A percentile compares a stretch with the other conserved stretches of the same genome.
Conservation (phyloP, 53 echinoderm and acorn worm species). For the Arbacia lixula region DNA sequence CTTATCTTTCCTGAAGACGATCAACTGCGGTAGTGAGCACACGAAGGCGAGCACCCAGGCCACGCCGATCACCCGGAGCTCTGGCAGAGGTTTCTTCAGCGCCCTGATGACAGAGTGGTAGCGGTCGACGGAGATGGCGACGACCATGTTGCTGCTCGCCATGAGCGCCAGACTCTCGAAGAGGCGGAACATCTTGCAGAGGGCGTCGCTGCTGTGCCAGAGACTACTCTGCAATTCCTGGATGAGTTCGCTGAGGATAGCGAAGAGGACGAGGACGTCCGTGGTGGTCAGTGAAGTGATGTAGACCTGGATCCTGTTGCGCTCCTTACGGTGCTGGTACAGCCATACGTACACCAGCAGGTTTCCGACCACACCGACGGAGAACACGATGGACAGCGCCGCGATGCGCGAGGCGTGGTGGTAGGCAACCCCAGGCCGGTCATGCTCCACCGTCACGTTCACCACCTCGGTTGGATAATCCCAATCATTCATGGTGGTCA, state of each 20-base stretch:
- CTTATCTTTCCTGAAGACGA: constrained; percentile 69
- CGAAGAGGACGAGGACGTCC: constrained; percentile 81
- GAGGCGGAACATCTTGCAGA: constrained; percentile 76
- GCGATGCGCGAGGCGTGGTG: constrained; percentile 58
- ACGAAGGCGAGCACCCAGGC: constrained; percentile 73
- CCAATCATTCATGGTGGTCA: constrained; percentile 20
- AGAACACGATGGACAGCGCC: constrained; percentile 72
- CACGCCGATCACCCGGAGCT: constrained; percentile 67
- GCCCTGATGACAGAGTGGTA: constrained; percentile 92
- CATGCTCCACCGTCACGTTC: not conserved
- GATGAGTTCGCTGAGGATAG: constrained; percentile 80
- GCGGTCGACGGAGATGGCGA: constrained; percentile 88
- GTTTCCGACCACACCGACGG: constrained; percentile 84
- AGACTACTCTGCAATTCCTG: constrained; percentile 61
- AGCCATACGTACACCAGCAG: constrained; percentile 78
- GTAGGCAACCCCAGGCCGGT: constrained; percentile 14
- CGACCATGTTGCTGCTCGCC: constrained; percentile 94
- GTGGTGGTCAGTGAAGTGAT: constrained; percentile 80
- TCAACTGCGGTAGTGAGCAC: constrained; percentile 78
- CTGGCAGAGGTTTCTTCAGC: constrained; percentile 78
- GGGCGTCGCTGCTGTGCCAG: constrained; percentile 75
- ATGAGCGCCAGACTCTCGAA: constrained; percentile 81
- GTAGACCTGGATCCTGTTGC: constrained; percentile 81
- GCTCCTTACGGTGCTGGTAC: constrained; percentile 76
- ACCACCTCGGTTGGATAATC: constrained; percentile 15